phyloP scores from a whole-genome alignment of 2,113 vertebrate genomes.

The Turdus rufiventris region DNA sequence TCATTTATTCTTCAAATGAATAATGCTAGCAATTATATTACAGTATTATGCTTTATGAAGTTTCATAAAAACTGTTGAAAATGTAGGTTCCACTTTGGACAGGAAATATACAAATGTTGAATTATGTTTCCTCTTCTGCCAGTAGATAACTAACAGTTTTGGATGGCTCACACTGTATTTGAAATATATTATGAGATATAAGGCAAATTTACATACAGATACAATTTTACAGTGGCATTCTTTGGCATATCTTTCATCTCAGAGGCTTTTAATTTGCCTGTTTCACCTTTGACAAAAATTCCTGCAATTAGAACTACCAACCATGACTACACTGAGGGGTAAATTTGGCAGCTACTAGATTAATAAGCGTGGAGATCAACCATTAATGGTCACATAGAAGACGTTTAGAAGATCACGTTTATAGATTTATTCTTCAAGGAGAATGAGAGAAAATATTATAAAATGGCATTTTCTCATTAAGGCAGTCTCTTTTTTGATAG shows the following conservation, averaged over 20 bases:
- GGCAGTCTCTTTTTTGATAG: not conserved
- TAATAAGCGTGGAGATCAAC: not conserved
- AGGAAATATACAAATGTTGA: not conserved
- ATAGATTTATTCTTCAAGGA: not conserved
- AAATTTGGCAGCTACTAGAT: not conserved
- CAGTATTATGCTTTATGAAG: not conserved
- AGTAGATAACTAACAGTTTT: not conserved
- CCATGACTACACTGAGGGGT: not conserved
- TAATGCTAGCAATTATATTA: not conserved
- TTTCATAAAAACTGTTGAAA: not conserved
- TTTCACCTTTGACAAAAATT: not conserved
- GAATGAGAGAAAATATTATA: not conserved
- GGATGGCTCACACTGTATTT: not conserved
- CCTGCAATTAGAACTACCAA: not conserved
- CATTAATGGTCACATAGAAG: not conserved
- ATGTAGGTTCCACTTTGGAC: not conserved
- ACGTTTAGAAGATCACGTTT: constrained; percentile 11
- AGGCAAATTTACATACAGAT: not conserved
- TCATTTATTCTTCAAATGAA: not conserved
- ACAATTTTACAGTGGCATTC: not conserved
- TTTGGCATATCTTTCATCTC: not conserved
- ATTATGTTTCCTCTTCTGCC: not conserved
- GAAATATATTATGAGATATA: not conserved
- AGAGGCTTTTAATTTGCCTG: not conserved
- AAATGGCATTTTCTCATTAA: constrained; percentile 13